phyloP scores from a whole-genome alignment of 2,797 vertebrate species.

The Emydoidea blandingii region DNA sequence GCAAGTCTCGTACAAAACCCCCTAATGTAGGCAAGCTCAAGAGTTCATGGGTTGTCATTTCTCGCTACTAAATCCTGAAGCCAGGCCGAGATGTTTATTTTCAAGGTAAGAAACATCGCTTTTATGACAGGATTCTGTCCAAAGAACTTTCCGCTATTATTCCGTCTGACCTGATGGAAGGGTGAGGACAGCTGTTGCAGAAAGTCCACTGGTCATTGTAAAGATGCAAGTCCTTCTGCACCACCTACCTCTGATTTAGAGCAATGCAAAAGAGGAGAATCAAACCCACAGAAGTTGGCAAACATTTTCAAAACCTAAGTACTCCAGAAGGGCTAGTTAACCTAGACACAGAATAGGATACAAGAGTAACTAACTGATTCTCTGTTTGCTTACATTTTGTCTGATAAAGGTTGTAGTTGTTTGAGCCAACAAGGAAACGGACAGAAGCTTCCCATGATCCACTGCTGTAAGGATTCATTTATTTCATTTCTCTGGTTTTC shows the following conservation, averaged over 20 bases:
- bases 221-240: rapidly evolving
- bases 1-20: background rate
- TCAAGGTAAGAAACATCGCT: background rate
- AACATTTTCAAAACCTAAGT: rapidly evolving
- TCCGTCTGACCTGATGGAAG: background rate
- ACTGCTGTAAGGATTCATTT: background rate
- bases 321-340: background rate
- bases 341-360: rapidly evolving
- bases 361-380: background rate
- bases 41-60: background rate
- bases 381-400: rapidly evolving
- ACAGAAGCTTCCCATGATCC: background rate
- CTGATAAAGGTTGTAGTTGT: background rate
- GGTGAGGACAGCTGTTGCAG: background rate
- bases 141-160: background rate
- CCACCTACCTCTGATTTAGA: rapidly evolving
- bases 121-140: no score
- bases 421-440: rapidly evolving
- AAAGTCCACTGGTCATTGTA: rapidly evolving
- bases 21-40: background rate
- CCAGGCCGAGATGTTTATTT: background rate
- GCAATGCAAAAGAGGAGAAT: rapidly evolving
- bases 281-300: rapidly evolving
- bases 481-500: constrained; percentile 33
- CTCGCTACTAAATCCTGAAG: background rate